These are phyloP conservation scores for Hippocampus zosterae DNA, from an alignment of 2,113 vertebrate genomes.

Conservation along the genomic window DNA sequence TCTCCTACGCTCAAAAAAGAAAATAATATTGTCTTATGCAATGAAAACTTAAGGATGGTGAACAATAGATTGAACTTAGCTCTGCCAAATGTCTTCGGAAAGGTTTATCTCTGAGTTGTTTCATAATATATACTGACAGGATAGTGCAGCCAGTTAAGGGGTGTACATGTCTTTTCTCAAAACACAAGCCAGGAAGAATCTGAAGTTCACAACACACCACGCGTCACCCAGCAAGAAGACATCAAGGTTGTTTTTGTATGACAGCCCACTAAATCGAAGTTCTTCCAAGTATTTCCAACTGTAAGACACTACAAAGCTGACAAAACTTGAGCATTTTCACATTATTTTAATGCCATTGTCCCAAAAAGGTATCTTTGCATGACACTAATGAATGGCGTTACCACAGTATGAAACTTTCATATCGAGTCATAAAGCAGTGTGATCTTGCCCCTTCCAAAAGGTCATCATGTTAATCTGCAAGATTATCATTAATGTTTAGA, in stretches of 20 bases:
- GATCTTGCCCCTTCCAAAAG: background rate
- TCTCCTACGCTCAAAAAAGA: background rate
- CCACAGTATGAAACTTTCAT: background rate
- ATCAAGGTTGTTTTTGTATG: slow-evolving; percentile 80
- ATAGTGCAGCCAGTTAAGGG: background rate
- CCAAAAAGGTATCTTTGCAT: background rate
- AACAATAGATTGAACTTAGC: background rate
- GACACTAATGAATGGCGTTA: background rate
- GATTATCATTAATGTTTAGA: background rate
- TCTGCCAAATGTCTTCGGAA: background rate
- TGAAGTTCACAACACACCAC: slow-evolving; percentile 1
- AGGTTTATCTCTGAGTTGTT: slow-evolving; percentile 21
- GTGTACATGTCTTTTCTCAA: slow-evolving; percentile 1
- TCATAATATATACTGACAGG: slow-evolving; percentile 9
- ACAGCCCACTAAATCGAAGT: slow-evolving; percentile 68
- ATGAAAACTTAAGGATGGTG: background rate
- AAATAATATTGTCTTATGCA: background rate
- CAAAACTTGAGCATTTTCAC: background rate
- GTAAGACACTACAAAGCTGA: slow-evolving; percentile 47
- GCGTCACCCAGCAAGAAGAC: slow-evolving; percentile 38
- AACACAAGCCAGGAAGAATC: slow-evolving; percentile 27
- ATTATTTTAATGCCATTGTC: background rate
- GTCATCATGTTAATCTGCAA: background rate
- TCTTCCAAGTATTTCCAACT: slow-evolving; percentile 74
- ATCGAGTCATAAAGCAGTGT: background rate